Base-by-base conservation (phyloP, 2,113 vertebrate genomes). In the Xenopus laevis region DNA sequence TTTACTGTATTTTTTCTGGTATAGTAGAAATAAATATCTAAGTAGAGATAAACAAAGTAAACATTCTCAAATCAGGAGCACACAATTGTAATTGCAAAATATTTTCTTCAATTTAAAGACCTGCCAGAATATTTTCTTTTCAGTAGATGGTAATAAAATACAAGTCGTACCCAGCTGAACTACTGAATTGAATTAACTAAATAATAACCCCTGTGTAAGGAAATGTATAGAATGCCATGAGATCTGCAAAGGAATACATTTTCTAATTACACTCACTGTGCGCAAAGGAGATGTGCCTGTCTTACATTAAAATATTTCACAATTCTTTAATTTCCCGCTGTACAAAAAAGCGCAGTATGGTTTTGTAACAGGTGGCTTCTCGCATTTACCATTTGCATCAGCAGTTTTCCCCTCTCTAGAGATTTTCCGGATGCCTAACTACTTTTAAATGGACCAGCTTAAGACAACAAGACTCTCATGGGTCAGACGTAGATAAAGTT, bases 391-490 rank as follows among this genome's bases (percentile, higher is more conserved):
- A 71, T 57, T 58, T 27, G 27, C 21, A 55, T 52, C 64, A 15
- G 13, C 18, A 27, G n/a, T 11, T 50, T 67, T 12, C 16, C 23
- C 3, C 65, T 55, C 71, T 21, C 57, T 60, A 58, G 64, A 61
- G 77, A 47, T 16, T 64, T 67, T 57, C 45, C 44, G 21, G 71
- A 71, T 57, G 71, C 70, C 68, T 65, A 74, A 75, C 58, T 60
- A 30, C 4, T 71, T 58, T 71, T 79, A 66, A 75, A 59, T 59
- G 66, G 74, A 50, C 68, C 78, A 67, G 47, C 40, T 58, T 18
- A 67, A 74, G 70, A 65, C 66, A 71, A 74, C 74, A 67, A 75
- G 63, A 71, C 57, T 60, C 58, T 60, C 58, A 60, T 15, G 58
- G 58, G 58, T 60, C 72, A 62, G 63, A 47, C 30, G 46, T 55